Conservation (phyloP, 2,797 vertebrate genomes). For the Cryptoblepharus egeriae region DNA sequence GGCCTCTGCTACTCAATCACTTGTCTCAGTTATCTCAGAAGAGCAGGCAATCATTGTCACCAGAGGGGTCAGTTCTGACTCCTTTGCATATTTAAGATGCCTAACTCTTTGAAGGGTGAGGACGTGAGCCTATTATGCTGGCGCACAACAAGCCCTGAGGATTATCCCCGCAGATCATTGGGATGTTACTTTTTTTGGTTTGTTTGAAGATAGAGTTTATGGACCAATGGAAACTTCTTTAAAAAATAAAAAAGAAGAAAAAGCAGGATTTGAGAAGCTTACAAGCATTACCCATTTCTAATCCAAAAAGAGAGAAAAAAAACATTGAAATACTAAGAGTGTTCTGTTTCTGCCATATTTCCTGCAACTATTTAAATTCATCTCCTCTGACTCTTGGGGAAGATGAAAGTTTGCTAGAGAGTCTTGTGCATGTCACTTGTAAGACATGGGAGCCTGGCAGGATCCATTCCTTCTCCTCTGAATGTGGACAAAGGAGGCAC, state of each 20-base stretch:
- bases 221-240: neutral
- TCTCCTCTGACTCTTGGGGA: neutral
- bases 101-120: neutral
- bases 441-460: neutral
- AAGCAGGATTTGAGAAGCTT: neutral
- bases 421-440: neutral
- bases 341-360: neutral
- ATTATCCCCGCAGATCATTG: neutral
- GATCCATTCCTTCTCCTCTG: neutral
- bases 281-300: neutral
- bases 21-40: conserved; percentile 55
- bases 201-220: neutral
- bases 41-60: conserved; percentile 40
- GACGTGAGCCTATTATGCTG: neutral
- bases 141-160: neutral
- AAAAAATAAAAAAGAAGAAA: neutral
- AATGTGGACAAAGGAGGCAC: neutral
- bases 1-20: conserved; percentile 55
- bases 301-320: no score
- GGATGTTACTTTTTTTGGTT: neutral
- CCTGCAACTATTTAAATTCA: neutral
- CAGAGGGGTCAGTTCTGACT: conserved; percentile 35
- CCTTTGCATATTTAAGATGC: conserved; percentile 37
- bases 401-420: neutral
- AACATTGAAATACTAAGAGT: neutral